Conservation (phyloP, 1,140 invertebrate species). For the Saccostrea glomerata region DNA sequence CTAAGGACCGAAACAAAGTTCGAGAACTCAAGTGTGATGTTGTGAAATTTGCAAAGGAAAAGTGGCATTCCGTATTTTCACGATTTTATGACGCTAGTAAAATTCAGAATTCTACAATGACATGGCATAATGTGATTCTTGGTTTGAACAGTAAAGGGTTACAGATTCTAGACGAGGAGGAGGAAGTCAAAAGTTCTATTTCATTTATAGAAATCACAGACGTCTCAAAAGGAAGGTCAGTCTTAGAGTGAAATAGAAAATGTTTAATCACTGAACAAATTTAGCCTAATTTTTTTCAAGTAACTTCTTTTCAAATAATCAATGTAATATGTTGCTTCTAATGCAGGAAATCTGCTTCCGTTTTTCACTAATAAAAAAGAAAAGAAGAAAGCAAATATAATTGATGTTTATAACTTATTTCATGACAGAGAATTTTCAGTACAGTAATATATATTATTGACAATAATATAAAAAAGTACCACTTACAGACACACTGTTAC, state of each 20-base stretch:
- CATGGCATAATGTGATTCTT: conserved; percentile 48
- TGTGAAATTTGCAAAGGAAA: conserved; percentile 64
- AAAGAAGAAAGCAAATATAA: no score
- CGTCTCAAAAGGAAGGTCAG: conserved; percentile 63
- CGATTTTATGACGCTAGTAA: conserved; percentile 68
- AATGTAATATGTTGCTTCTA: no score
- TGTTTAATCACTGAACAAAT: background rate
- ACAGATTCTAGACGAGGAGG: conserved; percentile 67
- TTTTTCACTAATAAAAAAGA: no score
- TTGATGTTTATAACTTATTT: no score
- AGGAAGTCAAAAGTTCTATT: conserved; percentile 62
- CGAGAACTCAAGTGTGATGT: conserved; percentile 61
- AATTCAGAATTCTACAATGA: conserved; percentile 46
- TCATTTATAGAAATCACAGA: conserved; percentile 65
- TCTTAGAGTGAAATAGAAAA: background rate
- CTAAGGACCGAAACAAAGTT: conserved; percentile 39
- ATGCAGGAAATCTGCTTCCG: no score
- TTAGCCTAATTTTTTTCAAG: no score
- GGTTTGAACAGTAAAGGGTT: conserved; percentile 65
- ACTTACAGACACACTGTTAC: conserved; percentile 58
- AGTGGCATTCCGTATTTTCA: conserved; percentile 65
- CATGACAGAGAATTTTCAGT: background rate
- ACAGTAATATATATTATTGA: no score
- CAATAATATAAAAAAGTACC: background rate
- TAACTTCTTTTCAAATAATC: no score